A percentile compares a stretch with the other conserved stretches of the same genome.
Conservation (phyloP, 2,888 invertebrate species). For the Ectemnius lituratus region DNA sequence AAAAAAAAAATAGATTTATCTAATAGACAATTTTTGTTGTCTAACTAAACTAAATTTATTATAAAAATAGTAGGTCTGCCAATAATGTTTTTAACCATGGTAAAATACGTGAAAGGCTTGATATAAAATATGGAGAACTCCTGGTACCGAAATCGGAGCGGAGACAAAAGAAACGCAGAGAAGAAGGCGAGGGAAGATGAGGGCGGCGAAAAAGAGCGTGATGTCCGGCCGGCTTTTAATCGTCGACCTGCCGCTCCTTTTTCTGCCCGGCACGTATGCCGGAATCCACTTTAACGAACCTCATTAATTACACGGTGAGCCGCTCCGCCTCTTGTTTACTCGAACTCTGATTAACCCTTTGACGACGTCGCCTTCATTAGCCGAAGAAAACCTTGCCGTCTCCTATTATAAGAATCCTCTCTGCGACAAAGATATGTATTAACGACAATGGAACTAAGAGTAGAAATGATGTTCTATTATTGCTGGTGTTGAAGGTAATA, state of each 20-base stretch:
- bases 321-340: constrained; percentile 67
- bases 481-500: no score
- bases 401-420: no score
- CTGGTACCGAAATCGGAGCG: neutral
- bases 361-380: constrained; percentile 44
- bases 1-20: neutral
- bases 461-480: no score
- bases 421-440: no score
- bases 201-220: constrained; percentile 25
- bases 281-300: constrained; percentile 67
- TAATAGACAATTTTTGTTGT: neutral
- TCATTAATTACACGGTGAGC: constrained; percentile 67
- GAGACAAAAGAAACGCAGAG: constrained; percentile 33
- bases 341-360: constrained; percentile 71
- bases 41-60: neutral
- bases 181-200: neutral
- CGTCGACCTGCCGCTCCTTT: constrained; percentile 53
- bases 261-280: constrained; percentile 43
- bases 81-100: no score
- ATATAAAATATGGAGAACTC: neutral
- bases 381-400: no score
- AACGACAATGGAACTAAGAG: no score
- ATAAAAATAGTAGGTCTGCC: neutral
- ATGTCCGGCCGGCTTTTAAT: constrained; percentile 55
- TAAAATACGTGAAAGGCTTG: no score